phyloP scores from a whole-genome alignment of 2,888 invertebrate genomes.

The Lasioglossum morio region DNA sequence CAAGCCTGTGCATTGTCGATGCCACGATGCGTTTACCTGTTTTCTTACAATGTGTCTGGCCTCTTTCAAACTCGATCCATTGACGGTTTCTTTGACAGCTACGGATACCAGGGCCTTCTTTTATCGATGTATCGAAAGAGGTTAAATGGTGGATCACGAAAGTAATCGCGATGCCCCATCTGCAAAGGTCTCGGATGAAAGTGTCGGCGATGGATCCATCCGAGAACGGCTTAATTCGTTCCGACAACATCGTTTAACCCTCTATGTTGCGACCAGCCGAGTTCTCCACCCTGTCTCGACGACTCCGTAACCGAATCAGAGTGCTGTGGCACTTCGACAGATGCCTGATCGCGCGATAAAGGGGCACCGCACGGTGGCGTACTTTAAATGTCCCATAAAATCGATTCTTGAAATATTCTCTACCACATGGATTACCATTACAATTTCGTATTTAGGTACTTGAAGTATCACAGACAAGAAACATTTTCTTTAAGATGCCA shows the following conservation, averaged over 20 bases:
- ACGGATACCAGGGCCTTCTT: background rate
- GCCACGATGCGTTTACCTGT: conserved; percentile 54
- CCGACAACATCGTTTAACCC: conserved; percentile 74
- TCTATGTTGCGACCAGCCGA: conserved; percentile 25
- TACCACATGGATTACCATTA: background rate
- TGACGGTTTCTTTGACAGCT: conserved; percentile 37
- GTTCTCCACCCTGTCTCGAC: conserved; percentile 40
- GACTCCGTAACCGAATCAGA: conserved; percentile 67
- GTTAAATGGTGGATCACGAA: conserved; percentile 32
- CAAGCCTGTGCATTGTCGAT: conserved; percentile 35
- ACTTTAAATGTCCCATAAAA: background rate
- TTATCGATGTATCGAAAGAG: conserved; percentile 54
- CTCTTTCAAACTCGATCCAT: conserved; percentile 38
- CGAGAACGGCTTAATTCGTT: conserved; percentile 73
- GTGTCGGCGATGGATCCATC: conserved; percentile 56
- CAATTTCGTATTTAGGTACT: background rate
- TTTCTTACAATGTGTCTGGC: conserved; percentile 38
- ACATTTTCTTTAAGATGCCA: background rate
- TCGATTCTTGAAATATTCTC: background rate
- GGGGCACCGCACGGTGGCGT: background rate
- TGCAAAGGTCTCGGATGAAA: conserved; percentile 57
- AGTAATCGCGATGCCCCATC: conserved; percentile 62
- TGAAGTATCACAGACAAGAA: background rate
- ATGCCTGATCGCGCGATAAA: conserved; percentile 77
- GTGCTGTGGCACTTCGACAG: conserved; percentile 70